phyloP scores from a whole-genome alignment of 2,797 vertebrate genomes.

The Halcyon badia region DNA sequence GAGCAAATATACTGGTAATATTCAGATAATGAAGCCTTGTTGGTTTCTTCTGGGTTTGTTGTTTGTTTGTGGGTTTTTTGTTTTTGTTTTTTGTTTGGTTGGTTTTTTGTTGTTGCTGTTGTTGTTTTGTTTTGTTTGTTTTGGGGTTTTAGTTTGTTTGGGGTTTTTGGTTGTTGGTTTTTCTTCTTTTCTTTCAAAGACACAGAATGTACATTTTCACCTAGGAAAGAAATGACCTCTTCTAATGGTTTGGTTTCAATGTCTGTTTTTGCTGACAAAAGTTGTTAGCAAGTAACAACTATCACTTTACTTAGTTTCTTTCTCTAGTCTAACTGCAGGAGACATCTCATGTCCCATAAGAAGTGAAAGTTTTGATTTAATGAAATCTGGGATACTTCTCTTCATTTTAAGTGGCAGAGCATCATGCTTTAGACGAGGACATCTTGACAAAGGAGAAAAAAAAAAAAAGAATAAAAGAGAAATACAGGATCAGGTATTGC shows the following conservation, averaged over 20 bases:
- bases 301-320: background rate
- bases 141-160: too few species aligned
- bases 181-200: background rate
- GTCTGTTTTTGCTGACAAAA: background rate
- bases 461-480: background rate
- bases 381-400: background rate
- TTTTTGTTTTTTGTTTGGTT: too few species aligned
- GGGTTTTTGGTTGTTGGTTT: background rate
- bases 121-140: too few species aligned
- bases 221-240: background rate
- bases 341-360: background rate
- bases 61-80: background rate
- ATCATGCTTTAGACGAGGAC: background rate
- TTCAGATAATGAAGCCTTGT: background rate
- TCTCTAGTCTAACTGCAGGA: background rate
- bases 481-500: background rate
- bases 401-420: background rate
- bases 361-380: background rate
- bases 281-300: background rate
- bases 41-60: background rate
- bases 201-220: background rate
- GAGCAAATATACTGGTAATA: background rate
- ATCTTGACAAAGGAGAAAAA: background rate
- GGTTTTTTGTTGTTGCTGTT: too few species aligned
- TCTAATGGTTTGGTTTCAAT: background rate